Evolutionary conservation across 2,113 vertebrate genomes (phyloP).

Genomic region (Paramisgurnus dabryanus): DNA sequence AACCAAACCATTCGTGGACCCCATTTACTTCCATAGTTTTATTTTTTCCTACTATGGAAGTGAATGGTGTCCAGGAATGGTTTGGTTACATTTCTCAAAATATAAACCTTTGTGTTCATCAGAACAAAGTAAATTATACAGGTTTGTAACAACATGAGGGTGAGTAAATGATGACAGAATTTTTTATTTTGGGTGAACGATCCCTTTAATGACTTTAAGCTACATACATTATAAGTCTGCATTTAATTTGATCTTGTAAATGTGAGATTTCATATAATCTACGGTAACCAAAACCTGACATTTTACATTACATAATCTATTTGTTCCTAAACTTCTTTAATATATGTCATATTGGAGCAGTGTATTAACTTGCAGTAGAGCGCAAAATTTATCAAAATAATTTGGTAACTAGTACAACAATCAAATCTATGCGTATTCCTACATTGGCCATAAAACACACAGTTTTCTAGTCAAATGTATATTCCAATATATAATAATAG

Average conservation of each 20-base stretch:
- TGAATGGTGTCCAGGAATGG: no score
- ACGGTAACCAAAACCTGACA: background rate
- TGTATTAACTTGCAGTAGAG: slow-evolving; percentile 47
- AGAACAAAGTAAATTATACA: no score
- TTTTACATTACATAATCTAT: background rate
- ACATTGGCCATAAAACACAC: slow-evolving; percentile 39
- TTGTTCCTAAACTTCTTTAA: background rate
- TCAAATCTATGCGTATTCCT: slow-evolving; percentile 32
- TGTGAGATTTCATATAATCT: background rate
- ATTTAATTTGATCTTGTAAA: background rate
- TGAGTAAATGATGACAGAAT: no score
- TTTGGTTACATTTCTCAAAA: no score
- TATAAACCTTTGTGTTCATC: no score
- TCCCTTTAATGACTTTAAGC: background rate
- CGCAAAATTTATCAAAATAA: slow-evolving; percentile 38
- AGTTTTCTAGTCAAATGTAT: slow-evolving; percentile 43
- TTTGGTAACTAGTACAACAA: slow-evolving; percentile 45
- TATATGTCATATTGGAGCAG: slow-evolving; percentile 13
- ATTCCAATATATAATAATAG: slow-evolving; percentile 40
- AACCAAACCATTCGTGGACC: no score
- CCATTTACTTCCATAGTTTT: no score
- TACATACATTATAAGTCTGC: slow-evolving; percentile 6
- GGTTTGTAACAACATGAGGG: no score
- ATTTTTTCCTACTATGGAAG: no score
- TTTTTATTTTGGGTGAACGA: no score